Percentiles rank a stretch among this genome's conserved stretches.
Conservation (phyloP, 2,888 invertebrate species). For the Metopia argyrocephala region DNA sequence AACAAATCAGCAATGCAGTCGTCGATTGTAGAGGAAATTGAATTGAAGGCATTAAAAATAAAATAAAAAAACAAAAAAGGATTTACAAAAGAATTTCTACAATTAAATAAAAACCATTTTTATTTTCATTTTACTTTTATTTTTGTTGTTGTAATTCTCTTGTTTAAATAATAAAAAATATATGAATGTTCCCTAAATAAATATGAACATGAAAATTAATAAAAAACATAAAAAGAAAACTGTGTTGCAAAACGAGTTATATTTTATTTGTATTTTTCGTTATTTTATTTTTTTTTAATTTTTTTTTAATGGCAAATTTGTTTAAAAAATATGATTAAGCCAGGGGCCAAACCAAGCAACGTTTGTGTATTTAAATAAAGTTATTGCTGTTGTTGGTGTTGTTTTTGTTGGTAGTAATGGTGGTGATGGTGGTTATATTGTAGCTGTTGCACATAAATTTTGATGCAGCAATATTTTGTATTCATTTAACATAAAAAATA, state of each 20-base stretch:
- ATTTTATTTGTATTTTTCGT: too few relatives aligned
- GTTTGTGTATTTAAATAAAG: conserved; percentile 6
- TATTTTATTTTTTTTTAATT: neutral
- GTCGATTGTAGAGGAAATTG: neutral
- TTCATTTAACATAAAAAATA: conserved; percentile 7
- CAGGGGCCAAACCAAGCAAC: neutral
- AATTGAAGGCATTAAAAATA: conserved; percentile 16
- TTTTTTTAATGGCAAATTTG: conserved; percentile 14
- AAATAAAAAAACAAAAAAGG: conserved; percentile 29
- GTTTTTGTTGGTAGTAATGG: too few relatives aligned
- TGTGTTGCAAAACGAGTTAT: too few relatives aligned
- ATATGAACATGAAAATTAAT: neutral
- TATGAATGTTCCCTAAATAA: conserved; percentile 15
- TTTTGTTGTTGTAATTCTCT: neutral
- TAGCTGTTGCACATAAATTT: neutral
- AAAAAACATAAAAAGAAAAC: neutral
- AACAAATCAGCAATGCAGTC: neutral
- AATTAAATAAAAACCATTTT: conserved; percentile 32
- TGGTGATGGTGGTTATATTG: too few relatives aligned
- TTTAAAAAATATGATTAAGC: conserved; percentile 3
- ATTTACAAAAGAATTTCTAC: too few relatives aligned
- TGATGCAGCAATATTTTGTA: neutral
- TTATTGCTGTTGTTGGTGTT: conserved; percentile 16
- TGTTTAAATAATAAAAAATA: neutral
- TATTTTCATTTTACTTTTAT: neutral